Conservation (phyloP, 2,888 invertebrate genomes). For the Autographa gamma region DNA sequence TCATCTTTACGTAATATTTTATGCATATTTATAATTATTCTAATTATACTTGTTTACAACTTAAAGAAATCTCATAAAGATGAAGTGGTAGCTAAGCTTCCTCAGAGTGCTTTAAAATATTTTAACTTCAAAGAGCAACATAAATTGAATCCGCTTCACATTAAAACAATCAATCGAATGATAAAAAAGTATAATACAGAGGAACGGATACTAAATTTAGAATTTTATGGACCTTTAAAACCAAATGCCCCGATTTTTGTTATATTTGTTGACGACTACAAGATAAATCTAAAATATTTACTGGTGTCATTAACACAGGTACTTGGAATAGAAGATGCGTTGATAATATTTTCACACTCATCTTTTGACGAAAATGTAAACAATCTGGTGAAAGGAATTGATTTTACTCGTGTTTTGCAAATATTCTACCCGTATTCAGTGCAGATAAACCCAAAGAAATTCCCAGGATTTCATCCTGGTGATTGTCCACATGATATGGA, state of each 20-base stretch:
- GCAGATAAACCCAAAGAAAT: constrained; percentile 65
- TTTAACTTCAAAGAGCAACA: constrained; percentile 33
- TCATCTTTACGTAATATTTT: constrained; percentile 39
- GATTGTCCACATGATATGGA: constrained; percentile 65
- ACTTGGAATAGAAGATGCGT: constrained; percentile 67
- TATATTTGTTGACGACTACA: constrained; percentile 63
- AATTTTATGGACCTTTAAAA: constrained; percentile 62
- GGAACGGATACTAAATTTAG: constrained; percentile 61
- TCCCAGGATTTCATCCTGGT: constrained; percentile 65
- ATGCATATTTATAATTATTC: constrained; percentile 34
- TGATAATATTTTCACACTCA: constrained; percentile 76
- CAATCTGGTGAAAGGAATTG: constrained; percentile 64
- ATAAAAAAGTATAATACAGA: constrained; percentile 39
- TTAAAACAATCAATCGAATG: constrained; percentile 30
- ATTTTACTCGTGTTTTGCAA: constrained; percentile 74
- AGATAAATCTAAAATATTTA: constrained; percentile 65
- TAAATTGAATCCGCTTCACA: constrained; percentile 8
- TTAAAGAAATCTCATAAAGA: constrained; percentile 33
- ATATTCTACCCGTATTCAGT: constrained; percentile 75
- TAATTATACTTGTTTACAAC: constrained; percentile 36
- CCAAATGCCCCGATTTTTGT: constrained; percentile 68
- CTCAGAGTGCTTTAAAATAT: constrained; percentile 57
- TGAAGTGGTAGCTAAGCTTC: constrained; percentile 45
- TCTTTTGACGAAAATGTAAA: constrained; percentile 67
- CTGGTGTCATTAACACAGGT: constrained; percentile 68